Conservation (phyloP, 2,797 vertebrate species). For the Pterois miles region DNA sequence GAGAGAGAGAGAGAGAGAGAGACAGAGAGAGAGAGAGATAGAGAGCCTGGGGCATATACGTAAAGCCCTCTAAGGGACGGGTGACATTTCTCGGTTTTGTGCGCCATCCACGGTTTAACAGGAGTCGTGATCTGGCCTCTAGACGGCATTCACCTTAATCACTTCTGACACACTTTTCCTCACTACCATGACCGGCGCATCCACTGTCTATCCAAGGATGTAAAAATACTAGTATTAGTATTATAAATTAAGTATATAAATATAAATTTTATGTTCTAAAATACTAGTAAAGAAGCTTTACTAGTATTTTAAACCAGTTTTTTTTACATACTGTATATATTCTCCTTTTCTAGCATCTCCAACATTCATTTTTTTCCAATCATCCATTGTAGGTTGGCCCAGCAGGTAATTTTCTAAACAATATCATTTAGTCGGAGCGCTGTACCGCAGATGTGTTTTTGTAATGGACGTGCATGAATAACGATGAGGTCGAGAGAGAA, state of each 20-base stretch:
- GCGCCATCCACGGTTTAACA: conserved; percentile 55
- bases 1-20: too few relatives aligned
- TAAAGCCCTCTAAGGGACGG: conserved; percentile 59
- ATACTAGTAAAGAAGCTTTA: too few relatives aligned
- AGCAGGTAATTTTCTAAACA: conserved; percentile 26
- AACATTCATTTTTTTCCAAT: not conserved
- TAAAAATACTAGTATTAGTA: too few relatives aligned
- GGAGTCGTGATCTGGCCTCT: conserved; percentile 58
- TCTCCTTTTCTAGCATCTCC: not conserved
- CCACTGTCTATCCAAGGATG: conserved; percentile 31
- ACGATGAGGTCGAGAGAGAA: conserved; percentile 43
- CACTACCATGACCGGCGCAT: conserved; percentile 12
- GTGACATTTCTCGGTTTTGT: conserved; percentile 72
- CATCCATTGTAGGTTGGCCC: not conserved
- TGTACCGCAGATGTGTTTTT: conserved; percentile 17
- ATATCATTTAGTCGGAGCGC: not conserved
- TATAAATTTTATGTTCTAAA: too few relatives aligned
- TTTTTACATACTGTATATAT: not conserved
- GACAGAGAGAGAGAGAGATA: too few relatives aligned
- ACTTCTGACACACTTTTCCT: conserved; percentile 66
- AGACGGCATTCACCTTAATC: conserved; percentile 71
- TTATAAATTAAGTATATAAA: too few relatives aligned
- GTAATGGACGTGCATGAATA: conserved; percentile 44
- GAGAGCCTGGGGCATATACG: conserved; percentile 52
- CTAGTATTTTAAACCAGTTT: not conserved